A percentile compares a stretch with the other conserved stretches of the same genome.
Conservation (phyloP, 64 coral and sea anemone genomes). For the Stylophora pistillata region DNA sequence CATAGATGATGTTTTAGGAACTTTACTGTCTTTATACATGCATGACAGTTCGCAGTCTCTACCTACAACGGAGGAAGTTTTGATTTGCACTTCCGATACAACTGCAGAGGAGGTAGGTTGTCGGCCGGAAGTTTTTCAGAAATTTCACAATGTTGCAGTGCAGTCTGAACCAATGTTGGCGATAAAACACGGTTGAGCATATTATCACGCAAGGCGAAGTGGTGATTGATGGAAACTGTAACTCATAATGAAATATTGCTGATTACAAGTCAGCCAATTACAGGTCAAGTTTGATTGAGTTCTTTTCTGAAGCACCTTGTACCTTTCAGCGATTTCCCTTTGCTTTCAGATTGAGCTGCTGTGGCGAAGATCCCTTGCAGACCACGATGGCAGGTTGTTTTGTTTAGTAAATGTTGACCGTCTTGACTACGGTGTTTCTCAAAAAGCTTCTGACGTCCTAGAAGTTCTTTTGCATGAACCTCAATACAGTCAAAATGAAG, state of each 20-base stretch:
- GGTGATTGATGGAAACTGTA: too few species aligned
- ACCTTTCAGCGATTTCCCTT: too few species aligned
- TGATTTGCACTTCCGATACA: slow-evolving; percentile 59
- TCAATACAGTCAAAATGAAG: slow-evolving; percentile 31
- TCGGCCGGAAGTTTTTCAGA: too few species aligned
- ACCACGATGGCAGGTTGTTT: slow-evolving; percentile 54
- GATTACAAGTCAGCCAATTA: too few species aligned
- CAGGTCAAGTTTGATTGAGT: too few species aligned
- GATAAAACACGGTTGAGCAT: too few species aligned
- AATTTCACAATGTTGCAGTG: too few species aligned
- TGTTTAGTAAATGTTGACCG: slow-evolving; percentile 75
- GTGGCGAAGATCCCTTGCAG: slow-evolving; percentile 74
- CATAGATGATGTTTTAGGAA: slow-evolving; percentile 47
- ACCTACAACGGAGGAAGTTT: slow-evolving; percentile 34
- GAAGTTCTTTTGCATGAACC: slow-evolving; percentile 36
- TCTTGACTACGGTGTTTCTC: slow-evolving; percentile 64
- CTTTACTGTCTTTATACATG: slow-evolving; percentile 50
- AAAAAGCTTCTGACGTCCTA: slow-evolving; percentile 57
- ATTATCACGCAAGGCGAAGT: too few species aligned
- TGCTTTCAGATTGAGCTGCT: slow-evolving; percentile 67
- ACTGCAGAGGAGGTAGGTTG: slow-evolving; percentile 47
- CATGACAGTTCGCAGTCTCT: slow-evolving; percentile 25
- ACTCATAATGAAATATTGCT: too few species aligned
- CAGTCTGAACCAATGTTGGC: too few species aligned
- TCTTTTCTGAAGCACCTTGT: too few species aligned